Conservation (phyloP, 2,113 vertebrate genomes). For the Blennius ocellaris region DNA sequence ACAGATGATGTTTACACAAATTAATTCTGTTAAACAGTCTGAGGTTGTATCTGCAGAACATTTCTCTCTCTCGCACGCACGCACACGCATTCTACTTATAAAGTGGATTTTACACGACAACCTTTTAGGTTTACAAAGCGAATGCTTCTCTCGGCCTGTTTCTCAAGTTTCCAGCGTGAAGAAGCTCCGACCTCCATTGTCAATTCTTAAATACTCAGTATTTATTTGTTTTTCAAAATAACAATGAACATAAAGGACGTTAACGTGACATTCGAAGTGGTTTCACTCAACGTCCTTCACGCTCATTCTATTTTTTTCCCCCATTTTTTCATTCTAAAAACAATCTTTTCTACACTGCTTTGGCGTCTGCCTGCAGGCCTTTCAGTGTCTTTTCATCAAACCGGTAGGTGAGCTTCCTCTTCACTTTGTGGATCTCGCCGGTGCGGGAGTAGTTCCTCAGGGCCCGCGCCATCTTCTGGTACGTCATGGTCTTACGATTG, state of each 20-base stretch:
- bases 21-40: conserved; percentile 7
- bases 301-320: conserved; percentile 11
- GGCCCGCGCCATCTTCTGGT: conserved; percentile 87
- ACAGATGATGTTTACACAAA: conserved; percentile 27
- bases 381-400: conserved; percentile 82
- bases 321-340: not conserved
- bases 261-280: not conserved
- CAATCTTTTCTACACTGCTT: conserved; percentile 23
- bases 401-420: conserved; percentile 85
- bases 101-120: conserved; percentile 80
- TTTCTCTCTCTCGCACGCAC: conserved; percentile 12
- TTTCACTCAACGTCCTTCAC: conserved; percentile 1
- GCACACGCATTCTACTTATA: conserved; percentile 79
- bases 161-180: not conserved
- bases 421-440: conserved; percentile 86
- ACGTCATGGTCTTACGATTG: conserved; percentile 88
- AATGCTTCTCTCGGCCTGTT: conserved; percentile 16
- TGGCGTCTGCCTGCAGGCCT: conserved; percentile 70
- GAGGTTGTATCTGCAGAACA: conserved; percentile 17
- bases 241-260: conserved; percentile 23
- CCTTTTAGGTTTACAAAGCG: conserved; percentile 81
- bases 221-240: conserved; percentile 56
- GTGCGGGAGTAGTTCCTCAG: conserved; percentile 85
- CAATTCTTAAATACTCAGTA: conserved; percentile 82
- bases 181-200: conserved; percentile 1